Percentiles rank a stretch among this genome's conserved stretches.
Evolutionary conservation across 1,140 invertebrate species (phyloP).

Genomic region (Zaprionus camerounensis): DNA sequence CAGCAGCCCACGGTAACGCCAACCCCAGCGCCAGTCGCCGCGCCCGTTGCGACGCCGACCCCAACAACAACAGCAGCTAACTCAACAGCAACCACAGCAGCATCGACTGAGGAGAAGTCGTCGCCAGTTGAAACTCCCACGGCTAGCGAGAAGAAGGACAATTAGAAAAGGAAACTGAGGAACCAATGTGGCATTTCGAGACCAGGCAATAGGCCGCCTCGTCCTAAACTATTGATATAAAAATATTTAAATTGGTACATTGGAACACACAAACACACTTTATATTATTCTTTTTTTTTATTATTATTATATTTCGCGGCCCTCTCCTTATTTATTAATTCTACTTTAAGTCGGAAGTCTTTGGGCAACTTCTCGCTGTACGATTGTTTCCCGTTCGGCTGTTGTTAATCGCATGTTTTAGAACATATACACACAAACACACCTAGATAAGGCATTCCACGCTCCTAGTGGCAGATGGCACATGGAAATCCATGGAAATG

Average conservation of each 20-base stretch:
- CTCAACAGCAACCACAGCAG: background rate
- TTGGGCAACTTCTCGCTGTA: constrained; percentile 13
- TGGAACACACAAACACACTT: background rate
- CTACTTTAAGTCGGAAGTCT: constrained; percentile 27
- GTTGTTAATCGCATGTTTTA: constrained; percentile 1
- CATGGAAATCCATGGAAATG: constrained; percentile 4
- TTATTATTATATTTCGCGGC: constrained; percentile 2
- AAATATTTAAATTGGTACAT: constrained; percentile 22
- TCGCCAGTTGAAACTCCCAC: background rate
- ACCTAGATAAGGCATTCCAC: constrained; percentile 2
- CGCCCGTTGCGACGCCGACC: constrained; percentile 22
- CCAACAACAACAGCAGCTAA: constrained; percentile 10
- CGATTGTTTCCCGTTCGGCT: background rate
- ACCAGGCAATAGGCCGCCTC: background rate
- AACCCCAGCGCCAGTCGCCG: background rate
- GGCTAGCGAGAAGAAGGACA: constrained; percentile 59
- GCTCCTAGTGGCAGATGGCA: background rate
- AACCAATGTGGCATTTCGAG: constrained; percentile 19
- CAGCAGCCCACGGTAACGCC: constrained; percentile 16
- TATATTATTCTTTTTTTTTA: constrained; percentile 13
- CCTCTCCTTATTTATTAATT: constrained; percentile 42
- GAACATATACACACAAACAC: background rate
- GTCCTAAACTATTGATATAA: constrained; percentile 25
- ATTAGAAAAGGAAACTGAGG: constrained; percentile 39
- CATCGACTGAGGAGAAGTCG: background rate